phyloP scores from a whole-genome alignment of 2,888 invertebrate genomes.

The Caenorhabditis sp. region DNA sequence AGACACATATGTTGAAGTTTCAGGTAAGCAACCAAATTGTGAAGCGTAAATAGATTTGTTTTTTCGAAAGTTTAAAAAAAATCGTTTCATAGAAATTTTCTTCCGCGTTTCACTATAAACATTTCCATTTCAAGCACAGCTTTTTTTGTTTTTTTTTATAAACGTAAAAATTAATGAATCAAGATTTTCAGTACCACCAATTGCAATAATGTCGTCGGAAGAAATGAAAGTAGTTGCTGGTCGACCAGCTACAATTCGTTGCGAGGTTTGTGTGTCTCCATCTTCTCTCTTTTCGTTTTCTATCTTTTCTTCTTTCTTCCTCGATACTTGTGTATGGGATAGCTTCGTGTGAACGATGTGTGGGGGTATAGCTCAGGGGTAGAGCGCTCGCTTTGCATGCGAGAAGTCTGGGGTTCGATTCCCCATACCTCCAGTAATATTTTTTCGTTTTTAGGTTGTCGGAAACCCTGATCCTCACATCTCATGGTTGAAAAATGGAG shows the following conservation, averaged over 20 bases:
- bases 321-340: background rate
- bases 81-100: no score
- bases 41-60: no score
- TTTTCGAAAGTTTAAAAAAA: background rate
- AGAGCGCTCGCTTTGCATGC: slow-evolving; percentile 71
- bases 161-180: background rate
- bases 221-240: slow-evolving; percentile 70
- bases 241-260: slow-evolving; percentile 71
- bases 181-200: slow-evolving; percentile 59
- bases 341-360: background rate
- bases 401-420: slow-evolving; percentile 69
- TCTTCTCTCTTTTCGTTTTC: background rate
- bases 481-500: slow-evolving; percentile 75
- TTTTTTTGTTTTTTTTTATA: no score
- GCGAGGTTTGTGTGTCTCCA: slow-evolving; percentile 66
- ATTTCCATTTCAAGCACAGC: no score
- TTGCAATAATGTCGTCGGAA: slow-evolving; percentile 50
- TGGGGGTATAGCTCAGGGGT: slow-evolving; percentile 69
- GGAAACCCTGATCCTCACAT: slow-evolving; percentile 72
- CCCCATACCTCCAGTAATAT: slow-evolving; percentile 58
- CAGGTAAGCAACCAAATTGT: slow-evolving; percentile 36
- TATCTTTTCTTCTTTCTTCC: background rate
- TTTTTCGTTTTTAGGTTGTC: slow-evolving; percentile 39
- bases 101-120: no score
- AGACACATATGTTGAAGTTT: slow-evolving; percentile 66